Percentiles rank a stretch among this genome's conserved stretches.
phyloP scores from a whole-genome alignment of 2,888 invertebrate species.

The Pollenia labialis region DNA sequence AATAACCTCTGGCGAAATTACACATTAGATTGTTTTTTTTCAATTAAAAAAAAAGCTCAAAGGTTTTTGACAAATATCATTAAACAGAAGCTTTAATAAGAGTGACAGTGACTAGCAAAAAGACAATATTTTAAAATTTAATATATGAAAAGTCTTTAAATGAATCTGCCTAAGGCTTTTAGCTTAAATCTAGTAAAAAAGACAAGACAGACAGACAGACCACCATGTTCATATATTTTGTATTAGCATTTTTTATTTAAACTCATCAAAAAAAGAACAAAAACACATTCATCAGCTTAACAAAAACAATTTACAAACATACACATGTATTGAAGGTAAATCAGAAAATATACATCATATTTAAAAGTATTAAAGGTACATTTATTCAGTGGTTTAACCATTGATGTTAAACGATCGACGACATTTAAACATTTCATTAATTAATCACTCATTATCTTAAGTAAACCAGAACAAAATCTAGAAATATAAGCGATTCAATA shows the following conservation, averaged over 20 bases:
- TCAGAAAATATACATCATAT: background rate
- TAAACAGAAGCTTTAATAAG: slow-evolving; percentile 29
- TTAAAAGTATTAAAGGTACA: background rate
- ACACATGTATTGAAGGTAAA: background rate
- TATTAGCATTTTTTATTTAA: too few relatives aligned
- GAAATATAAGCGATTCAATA: background rate
- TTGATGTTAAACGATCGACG: slow-evolving; percentile 21
- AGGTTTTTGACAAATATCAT: slow-evolving; percentile 14
- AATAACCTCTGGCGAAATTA: slow-evolving; percentile 48
- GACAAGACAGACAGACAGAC: too few relatives aligned
- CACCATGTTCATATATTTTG: too few relatives aligned
- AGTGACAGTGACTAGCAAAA: slow-evolving; percentile 12
- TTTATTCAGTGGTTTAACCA: slow-evolving; percentile 29
- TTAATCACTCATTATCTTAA: slow-evolving; percentile 45
- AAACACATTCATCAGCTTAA: too few relatives aligned
- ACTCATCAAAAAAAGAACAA: too few relatives aligned
- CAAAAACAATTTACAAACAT: background rate
- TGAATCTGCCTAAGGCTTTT: slow-evolving; percentile 26
- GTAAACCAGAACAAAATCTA: slow-evolving; percentile 4
- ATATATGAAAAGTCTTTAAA: background rate
- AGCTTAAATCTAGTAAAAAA: background rate
- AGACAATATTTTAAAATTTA: background rate
- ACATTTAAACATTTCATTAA: slow-evolving; percentile 31
- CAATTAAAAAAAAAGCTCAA: slow-evolving; percentile 28
- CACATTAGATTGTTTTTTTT: slow-evolving; percentile 29